These are phyloP conservation scores for Uloborus plumipes DNA, from an alignment of 2,888 invertebrate genomes.

Conservation along the genomic window DNA sequence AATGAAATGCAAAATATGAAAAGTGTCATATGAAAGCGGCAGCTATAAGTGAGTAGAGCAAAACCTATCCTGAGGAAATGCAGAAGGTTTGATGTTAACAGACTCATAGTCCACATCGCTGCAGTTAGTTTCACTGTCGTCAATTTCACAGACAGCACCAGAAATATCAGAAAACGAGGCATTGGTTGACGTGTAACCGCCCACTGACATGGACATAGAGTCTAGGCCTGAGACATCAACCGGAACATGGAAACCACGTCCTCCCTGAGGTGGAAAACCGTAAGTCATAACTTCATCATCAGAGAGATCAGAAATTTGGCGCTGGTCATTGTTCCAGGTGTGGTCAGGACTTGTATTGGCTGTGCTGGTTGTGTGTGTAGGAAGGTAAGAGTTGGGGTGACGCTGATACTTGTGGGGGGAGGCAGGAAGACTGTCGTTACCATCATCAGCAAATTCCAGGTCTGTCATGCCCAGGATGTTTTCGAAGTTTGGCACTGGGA, in stretches of 20 bases:
- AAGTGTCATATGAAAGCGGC: slow-evolving; percentile 1
- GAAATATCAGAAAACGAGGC: slow-evolving; percentile 89
- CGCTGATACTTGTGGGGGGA: slow-evolving; percentile 78
- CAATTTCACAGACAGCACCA: slow-evolving; percentile 90
- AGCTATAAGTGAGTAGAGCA: slow-evolving; percentile 64
- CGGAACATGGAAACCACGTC: slow-evolving; percentile 61
- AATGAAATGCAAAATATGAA: background rate
- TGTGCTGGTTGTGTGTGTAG: slow-evolving; percentile 71
- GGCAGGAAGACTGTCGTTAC: slow-evolving; percentile 67
- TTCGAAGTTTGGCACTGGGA: slow-evolving; percentile 72
- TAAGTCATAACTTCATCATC: slow-evolving; percentile 70
- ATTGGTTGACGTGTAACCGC: slow-evolving; percentile 74
- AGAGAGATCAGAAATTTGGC: slow-evolving; percentile 55
- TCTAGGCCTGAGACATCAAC: slow-evolving; percentile 71
- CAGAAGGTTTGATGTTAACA: slow-evolving; percentile 67
- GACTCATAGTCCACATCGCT: slow-evolving; percentile 69
- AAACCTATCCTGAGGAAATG: slow-evolving; percentile 57
- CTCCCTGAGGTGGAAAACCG: slow-evolving; percentile 69
- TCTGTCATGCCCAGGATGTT: slow-evolving; percentile 70
- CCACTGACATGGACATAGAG: slow-evolving; percentile 80
- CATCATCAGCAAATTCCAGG: slow-evolving; percentile 68
- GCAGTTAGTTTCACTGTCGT: slow-evolving; percentile 74
- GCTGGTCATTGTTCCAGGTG: slow-evolving; percentile 45
- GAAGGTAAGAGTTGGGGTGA: slow-evolving; percentile 88
- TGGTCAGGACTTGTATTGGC: slow-evolving; percentile 58